Conservation (phyloP, 2,113 vertebrate genomes). For the Phalacrocorax pelagicus region DNA sequence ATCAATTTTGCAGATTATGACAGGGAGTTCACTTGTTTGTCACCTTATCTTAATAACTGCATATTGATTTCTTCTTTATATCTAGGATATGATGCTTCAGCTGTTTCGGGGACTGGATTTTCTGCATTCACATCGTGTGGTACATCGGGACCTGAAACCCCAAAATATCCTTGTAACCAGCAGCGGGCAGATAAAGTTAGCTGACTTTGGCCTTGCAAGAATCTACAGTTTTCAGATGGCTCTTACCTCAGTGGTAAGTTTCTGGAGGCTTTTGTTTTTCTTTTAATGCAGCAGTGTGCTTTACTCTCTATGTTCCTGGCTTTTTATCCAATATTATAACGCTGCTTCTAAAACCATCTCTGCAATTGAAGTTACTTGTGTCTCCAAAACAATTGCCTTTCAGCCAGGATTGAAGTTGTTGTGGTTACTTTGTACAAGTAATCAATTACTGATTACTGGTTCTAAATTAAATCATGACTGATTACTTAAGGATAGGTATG, state of each 20-base stretch:
- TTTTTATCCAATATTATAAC: background rate
- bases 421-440: background rate
- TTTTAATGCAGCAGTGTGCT: background rate
- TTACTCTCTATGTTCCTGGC: background rate
- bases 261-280: background rate
- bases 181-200: conserved; percentile 94
- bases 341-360: background rate
- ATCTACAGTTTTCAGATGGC: conserved; percentile 99
- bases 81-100: conserved; percentile 98
- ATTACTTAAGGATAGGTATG: background rate
- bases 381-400: background rate
- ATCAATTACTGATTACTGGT: background rate
- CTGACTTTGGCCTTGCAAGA: conserved; percentile 94
- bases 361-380: background rate
- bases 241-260: conserved; percentile 97
- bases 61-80: background rate
- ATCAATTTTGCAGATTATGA: background rate
- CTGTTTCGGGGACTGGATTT: conserved; percentile 96
- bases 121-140: conserved; percentile 95
- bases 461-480: background rate
- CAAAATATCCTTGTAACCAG: conserved; percentile 98
- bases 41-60: background rate
- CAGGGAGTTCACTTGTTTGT: background rate
- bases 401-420: background rate
- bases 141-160: conserved; percentile 96